phyloP scores from a whole-genome alignment of 2,113 vertebrate genomes.

The Mus pahari region DNA sequence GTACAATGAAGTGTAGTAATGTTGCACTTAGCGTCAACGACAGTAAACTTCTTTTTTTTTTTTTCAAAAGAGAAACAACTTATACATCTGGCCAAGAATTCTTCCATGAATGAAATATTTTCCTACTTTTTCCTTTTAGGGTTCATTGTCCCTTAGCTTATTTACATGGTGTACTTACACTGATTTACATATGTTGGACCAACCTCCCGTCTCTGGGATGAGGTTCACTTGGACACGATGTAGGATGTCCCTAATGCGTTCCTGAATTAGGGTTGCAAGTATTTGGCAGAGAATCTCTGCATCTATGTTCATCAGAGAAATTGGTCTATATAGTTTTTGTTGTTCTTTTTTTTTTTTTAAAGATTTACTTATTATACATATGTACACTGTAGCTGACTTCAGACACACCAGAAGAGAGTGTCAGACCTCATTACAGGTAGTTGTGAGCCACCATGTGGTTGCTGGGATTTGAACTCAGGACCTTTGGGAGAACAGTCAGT shows the following conservation, averaged over 20 bases:
- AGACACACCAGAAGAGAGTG: no score
- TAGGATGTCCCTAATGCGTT: not conserved
- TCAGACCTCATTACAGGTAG: no score
- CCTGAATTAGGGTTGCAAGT: not conserved
- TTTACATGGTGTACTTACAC: not conserved
- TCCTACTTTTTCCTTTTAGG: not conserved
- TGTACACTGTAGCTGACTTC: no score
- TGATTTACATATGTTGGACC: not conserved
- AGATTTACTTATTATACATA: no score
- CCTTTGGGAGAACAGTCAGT: no score
- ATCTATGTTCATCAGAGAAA: not conserved
- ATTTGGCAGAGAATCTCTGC: not conserved
- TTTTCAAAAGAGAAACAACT: not conserved
- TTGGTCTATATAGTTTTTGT: not conserved
- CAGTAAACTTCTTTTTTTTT: not conserved
- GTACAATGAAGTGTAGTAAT: not conserved
- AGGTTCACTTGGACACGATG: not conserved
- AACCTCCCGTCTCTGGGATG: not conserved
- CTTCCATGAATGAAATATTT: not conserved
- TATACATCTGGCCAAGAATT: constrained; percentile 19
- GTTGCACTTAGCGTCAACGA: not conserved
- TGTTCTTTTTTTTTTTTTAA: not conserved
- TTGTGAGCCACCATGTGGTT: no score
- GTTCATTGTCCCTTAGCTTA: not conserved
- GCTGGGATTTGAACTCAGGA: no score